Evolutionary conservation across 2,888 invertebrate genomes (phyloP).

Genomic region (Oscheius sp.): DNA sequence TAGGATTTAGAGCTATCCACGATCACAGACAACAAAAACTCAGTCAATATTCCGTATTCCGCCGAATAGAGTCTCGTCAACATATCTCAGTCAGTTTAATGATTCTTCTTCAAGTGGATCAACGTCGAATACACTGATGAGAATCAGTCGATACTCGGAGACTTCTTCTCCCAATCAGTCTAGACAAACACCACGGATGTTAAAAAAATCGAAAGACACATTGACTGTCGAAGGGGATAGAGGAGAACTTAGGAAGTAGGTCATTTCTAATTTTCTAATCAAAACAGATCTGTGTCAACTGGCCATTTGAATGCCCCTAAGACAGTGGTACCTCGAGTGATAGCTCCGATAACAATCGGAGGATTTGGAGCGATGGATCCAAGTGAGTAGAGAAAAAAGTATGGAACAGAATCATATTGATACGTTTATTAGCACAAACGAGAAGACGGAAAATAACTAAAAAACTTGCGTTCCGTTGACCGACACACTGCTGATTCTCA

Average conservation of each 20-base stretch:
- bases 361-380: neutral
- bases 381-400: no score
- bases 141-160: conserved; percentile 9
- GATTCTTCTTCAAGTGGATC: neutral
- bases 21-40: neutral
- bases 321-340: neutral
- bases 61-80: no score
- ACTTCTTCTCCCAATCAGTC: conserved; percentile 39
- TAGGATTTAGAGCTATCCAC: neutral
- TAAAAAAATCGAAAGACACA: conserved; percentile 45
- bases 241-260: neutral
- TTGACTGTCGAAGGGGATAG: conserved; percentile 7
- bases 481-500: neutral
- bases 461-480: neutral
- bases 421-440: no score
- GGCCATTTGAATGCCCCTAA: neutral
- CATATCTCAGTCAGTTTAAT: neutral
- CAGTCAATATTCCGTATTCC: neutral
- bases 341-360: neutral
- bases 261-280: neutral
- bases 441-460: no score
- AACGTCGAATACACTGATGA: neutral
- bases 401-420: no score
- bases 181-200: conserved; percentile 46
- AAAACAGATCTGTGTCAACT: conserved; percentile 2